Conservation (phyloP, 1,140 invertebrate species). For the Agraylea sexmaculata region DNA sequence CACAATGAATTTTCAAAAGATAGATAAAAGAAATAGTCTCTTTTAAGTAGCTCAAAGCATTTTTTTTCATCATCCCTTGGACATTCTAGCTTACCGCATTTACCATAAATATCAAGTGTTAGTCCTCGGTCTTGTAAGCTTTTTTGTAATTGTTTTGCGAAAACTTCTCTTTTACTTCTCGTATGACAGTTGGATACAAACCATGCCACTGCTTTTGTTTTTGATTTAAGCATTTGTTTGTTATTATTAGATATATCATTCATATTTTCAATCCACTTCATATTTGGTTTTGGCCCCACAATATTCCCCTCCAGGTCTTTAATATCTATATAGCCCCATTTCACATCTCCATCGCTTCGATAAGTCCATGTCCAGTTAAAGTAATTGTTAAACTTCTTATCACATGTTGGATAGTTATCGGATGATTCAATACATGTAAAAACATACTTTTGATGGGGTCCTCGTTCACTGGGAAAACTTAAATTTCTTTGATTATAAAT, state of each 20-base stretch:
- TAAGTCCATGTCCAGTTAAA: constrained; percentile 58
- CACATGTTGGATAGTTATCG: constrained; percentile 29
- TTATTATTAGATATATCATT: constrained; percentile 22
- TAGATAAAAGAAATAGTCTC: constrained; percentile 54
- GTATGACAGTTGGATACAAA: constrained; percentile 52
- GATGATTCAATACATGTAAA: constrained; percentile 31
- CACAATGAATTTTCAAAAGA: constrained; percentile 54
- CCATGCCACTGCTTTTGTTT: constrained; percentile 44
- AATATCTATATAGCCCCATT: constrained; percentile 39
- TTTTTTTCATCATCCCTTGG: constrained; percentile 21
- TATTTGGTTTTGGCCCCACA: constrained; percentile 24
- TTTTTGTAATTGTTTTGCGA: constrained; percentile 42
- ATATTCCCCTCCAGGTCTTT: constrained; percentile 22
- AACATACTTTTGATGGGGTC: constrained; percentile 27
- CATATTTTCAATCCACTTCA: constrained; percentile 27
- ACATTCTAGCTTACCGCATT: constrained; percentile 40
- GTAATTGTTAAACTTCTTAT: constrained; percentile 26
- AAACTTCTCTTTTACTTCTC: constrained; percentile 39
- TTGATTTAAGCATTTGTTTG: constrained; percentile 26
- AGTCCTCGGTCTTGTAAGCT: constrained; percentile 32
- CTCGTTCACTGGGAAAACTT: constrained; percentile 21
- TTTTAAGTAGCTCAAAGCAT: constrained; percentile 34
- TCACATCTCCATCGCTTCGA: constrained; percentile 48
- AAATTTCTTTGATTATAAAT: constrained; percentile 10
- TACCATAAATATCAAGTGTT: constrained; percentile 54